A percentile compares a stretch with the other conserved stretches of the same genome.
Evolutionary conservation across 2,888 invertebrate species (phyloP).

Genomic region (Eurois occulta): DNA sequence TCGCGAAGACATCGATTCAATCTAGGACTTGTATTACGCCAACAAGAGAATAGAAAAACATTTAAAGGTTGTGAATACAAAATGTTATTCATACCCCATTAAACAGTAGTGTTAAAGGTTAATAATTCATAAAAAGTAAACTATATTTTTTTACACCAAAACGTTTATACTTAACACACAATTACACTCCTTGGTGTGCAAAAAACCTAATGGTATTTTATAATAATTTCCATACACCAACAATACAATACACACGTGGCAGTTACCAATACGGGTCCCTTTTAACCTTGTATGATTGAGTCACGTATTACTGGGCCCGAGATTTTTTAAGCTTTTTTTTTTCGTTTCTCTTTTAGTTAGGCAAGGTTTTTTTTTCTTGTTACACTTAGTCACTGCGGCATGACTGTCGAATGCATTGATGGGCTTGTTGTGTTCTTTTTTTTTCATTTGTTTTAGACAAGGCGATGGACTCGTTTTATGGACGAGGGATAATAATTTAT

Average conservation of each 20-base stretch:
- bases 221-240: slow-evolving; percentile 54
- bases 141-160: slow-evolving; percentile 24
- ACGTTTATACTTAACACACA: slow-evolving; percentile 28
- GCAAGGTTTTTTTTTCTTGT: slow-evolving; percentile 66
- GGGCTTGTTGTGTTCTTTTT: slow-evolving; percentile 53
- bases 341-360: slow-evolving; percentile 70
- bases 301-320: slow-evolving; percentile 75
- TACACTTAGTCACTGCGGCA: slow-evolving; percentile 74
- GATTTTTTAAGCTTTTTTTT: slow-evolving; percentile 66
- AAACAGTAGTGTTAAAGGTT: not conserved
- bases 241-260: slow-evolving; percentile 72
- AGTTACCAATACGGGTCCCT: slow-evolving; percentile 77
- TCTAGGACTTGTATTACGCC: no score
- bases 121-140: not conserved
- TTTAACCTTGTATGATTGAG: slow-evolving; percentile 77
- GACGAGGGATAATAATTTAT: slow-evolving; percentile 15
- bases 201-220: slow-evolving; percentile 30
- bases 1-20: not conserved
- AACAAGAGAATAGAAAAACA: no score
- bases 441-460: slow-evolving; percentile 28
- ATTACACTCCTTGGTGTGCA: not conserved
- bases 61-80: slow-evolving; percentile 18
- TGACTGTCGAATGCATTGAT: slow-evolving; percentile 70
- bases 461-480: slow-evolving; percentile 29
- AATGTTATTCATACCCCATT: not conserved